A percentile compares a stretch with the other conserved stretches of the same genome.
phyloP scores from a whole-genome alignment of 2,113 vertebrate species.

The Alethe diademata region DNA sequence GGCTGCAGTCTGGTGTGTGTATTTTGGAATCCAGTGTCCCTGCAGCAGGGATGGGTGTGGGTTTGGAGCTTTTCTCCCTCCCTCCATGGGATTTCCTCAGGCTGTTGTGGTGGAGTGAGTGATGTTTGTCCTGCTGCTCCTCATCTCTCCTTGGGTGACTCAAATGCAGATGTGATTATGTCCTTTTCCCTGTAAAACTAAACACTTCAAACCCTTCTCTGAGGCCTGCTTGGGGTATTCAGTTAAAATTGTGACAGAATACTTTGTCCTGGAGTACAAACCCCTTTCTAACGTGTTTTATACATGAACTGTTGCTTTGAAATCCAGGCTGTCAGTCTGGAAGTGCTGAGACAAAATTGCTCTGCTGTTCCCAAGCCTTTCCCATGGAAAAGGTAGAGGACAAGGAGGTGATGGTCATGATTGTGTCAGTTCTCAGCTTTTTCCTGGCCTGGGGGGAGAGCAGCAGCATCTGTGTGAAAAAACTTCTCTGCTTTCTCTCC shows the following conservation, averaged over 20 bases:
- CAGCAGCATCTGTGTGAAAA: not conserved
- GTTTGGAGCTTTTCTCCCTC: not conserved
- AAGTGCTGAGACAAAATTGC: not conserved
- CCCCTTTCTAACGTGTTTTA: not conserved
- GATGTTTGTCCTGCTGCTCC: not conserved
- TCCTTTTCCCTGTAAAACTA: not conserved
- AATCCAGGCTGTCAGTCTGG: not conserved
- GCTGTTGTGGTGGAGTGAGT: not conserved
- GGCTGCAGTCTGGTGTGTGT: not conserved
- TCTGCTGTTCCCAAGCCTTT: not conserved
- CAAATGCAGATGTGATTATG: not conserved
- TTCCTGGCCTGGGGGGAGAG: not conserved
- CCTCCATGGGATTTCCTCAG: rapidly evolving
- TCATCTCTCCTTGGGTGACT: not conserved
- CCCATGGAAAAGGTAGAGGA: not conserved
- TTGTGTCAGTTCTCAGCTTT: not conserved
- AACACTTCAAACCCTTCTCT: not conserved
- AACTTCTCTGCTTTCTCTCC: not conserved
- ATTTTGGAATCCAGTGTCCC: rapidly evolving
- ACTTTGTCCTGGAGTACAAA: not conserved
- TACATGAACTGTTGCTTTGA: rapidly evolving
- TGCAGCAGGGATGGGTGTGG: not conserved
- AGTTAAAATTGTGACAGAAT: not conserved
- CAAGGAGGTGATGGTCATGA: not conserved
- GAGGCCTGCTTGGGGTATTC: not conserved